Conservation (phyloP, 2,797 vertebrate genomes). For the Jordanella pulchra region DNA sequence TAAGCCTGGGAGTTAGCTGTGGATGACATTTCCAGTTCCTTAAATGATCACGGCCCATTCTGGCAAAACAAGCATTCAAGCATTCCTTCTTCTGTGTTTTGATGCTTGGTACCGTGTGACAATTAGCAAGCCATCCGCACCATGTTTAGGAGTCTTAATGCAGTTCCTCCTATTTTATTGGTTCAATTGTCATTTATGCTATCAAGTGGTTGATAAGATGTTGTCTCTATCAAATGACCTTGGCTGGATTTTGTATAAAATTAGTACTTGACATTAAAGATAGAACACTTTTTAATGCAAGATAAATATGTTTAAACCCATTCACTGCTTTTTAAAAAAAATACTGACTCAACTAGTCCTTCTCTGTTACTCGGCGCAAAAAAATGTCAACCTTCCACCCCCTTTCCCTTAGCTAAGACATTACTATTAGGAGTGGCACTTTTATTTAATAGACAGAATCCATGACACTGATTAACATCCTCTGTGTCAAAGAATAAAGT, state of each 20-base stretch:
- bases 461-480: neutral
- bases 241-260: neutral
- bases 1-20: neutral
- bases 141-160: no score
- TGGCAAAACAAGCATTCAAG: no score
- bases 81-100: no score
- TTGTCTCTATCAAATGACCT: neutral
- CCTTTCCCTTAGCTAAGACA: neutral
- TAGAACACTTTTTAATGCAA: no score
- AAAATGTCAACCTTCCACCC: neutral
- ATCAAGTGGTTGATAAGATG: neutral
- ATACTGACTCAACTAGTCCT: neutral
- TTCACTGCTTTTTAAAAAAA: neutral
- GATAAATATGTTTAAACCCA: no score
- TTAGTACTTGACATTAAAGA: neutral
- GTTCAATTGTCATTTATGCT: neutral
- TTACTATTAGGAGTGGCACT: neutral
- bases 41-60: no score
- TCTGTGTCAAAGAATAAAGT: neutral
- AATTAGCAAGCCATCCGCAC: no score
- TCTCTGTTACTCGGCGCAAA: neutral
- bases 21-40: neutral
- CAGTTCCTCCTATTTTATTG: no score
- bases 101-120: no score
- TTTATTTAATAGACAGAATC: neutral